Evolutionary conservation across 2,888 invertebrate species (phyloP).

Genomic region (Nycteola revayana): DNA sequence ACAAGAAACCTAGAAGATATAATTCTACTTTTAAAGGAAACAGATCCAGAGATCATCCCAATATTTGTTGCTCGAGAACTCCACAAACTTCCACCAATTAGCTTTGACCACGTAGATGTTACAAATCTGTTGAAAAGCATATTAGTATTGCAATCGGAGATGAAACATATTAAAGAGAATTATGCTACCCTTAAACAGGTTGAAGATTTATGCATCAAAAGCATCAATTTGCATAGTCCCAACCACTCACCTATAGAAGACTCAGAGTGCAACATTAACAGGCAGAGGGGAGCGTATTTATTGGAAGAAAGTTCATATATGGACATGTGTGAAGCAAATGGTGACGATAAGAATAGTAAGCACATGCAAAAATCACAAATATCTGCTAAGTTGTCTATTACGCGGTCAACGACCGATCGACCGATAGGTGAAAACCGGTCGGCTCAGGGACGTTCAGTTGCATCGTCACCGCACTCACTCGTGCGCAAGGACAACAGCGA

Average conservation of each 20-base stretch:
- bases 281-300: neutral
- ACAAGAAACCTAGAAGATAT: no score
- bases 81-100: no score
- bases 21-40: no score
- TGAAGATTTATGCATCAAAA: neutral
- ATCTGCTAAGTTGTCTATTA: no score
- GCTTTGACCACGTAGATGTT: no score
- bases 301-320: slow-evolving; percentile 1
- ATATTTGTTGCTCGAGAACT: no score
- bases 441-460: neutral
- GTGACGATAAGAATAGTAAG: neutral
- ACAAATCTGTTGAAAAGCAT: no score
- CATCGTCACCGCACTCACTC: slow-evolving; percentile 1
- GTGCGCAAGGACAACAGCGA: neutral
- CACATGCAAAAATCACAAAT: slow-evolving; percentile 1
- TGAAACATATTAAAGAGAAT: no score
- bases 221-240: neutral
- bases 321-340: neutral
- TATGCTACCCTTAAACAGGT: no score
- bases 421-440: neutral
- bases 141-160: no score
- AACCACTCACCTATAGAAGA: slow-evolving; percentile 1
- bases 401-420: neutral
- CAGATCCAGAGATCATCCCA: no score
- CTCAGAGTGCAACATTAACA: neutral